Percentiles rank a stretch among this genome's conserved stretches.
Evolutionary conservation across 2,888 invertebrate species (phyloP).

Genomic region (Melanostoma scalare): DNA sequence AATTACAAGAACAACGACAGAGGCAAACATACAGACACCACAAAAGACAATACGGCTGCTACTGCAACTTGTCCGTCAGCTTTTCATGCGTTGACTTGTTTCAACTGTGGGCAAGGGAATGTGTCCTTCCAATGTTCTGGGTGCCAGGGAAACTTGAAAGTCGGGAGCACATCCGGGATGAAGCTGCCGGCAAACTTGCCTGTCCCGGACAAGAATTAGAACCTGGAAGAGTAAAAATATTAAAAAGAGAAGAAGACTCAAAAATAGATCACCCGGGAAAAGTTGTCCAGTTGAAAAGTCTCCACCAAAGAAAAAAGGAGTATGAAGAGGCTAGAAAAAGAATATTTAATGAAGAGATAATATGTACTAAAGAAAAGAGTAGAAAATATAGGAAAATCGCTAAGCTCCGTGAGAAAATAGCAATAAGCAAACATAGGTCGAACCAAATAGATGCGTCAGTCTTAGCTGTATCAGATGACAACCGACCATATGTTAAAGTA

Average conservation of each 20-base stretch:
- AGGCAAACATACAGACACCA: neutral
- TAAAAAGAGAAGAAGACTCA: neutral
- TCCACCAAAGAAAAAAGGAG: neutral
- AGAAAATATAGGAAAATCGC: neutral
- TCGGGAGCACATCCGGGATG: conserved; percentile 1
- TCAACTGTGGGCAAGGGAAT: conserved; percentile 5
- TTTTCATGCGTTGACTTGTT: conserved; percentile 6
- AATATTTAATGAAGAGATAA: conserved; percentile 2
- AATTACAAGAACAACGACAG: neutral
- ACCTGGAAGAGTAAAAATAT: neutral
- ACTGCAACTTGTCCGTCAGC: neutral
- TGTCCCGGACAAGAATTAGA: neutral
- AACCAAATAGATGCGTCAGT: neutral
- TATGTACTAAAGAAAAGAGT: neutral
- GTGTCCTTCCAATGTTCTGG: neutral
- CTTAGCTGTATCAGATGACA: neutral
- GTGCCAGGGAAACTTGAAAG: conserved; percentile 15
- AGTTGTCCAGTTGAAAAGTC: neutral
- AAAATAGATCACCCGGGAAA: neutral
- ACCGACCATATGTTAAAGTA: neutral
- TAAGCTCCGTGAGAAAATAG: neutral
- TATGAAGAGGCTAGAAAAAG: neutral
- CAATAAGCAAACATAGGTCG: neutral
- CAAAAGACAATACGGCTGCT: neutral
- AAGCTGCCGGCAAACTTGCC: neutral